Conservation (phyloP, 1,140 invertebrate genomes). For the Heterodera schachtii region DNA sequence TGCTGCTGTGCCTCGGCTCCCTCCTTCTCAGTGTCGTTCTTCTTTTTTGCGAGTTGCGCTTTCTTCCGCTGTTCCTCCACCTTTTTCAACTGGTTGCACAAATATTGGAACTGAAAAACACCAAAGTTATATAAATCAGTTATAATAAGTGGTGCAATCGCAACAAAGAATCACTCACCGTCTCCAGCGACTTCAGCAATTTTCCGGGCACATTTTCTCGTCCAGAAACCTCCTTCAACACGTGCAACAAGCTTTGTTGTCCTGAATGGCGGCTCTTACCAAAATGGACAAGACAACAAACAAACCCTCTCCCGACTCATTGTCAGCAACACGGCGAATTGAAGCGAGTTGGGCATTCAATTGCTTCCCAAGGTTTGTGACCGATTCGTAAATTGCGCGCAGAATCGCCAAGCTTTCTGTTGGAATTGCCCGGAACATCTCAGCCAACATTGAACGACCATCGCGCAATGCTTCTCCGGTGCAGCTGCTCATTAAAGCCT, state of each 20-base stretch:
- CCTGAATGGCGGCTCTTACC: background rate
- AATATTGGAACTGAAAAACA: constrained; percentile 12
- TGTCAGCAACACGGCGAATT: background rate
- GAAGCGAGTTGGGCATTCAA: background rate
- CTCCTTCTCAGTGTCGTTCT: background rate
- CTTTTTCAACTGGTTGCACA: constrained; percentile 39
- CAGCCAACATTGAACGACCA: constrained; percentile 40
- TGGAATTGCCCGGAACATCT: constrained; percentile 40
- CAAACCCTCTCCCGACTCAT: background rate
- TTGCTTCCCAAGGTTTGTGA: constrained; percentile 38
- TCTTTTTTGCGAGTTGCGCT: constrained; percentile 12
- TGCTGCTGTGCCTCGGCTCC: background rate
- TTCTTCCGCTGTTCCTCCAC: constrained; percentile 34
- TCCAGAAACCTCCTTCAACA: constrained; percentile 22
- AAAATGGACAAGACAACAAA: background rate
- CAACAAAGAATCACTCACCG: constrained; percentile 20
- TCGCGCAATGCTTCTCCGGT: constrained; percentile 38
- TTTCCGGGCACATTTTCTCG: constrained; percentile 37
- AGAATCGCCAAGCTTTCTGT: constrained; percentile 39
- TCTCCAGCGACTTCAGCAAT: constrained; percentile 48
- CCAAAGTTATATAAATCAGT: background rate
- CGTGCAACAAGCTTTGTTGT: background rate
- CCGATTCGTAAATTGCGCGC: constrained; percentile 36
- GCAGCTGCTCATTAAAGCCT: constrained; percentile 20
- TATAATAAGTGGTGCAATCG: too few species aligned